Conservation (phyloP, 1,140 invertebrate species). For the Caerostris extrusa region DNA sequence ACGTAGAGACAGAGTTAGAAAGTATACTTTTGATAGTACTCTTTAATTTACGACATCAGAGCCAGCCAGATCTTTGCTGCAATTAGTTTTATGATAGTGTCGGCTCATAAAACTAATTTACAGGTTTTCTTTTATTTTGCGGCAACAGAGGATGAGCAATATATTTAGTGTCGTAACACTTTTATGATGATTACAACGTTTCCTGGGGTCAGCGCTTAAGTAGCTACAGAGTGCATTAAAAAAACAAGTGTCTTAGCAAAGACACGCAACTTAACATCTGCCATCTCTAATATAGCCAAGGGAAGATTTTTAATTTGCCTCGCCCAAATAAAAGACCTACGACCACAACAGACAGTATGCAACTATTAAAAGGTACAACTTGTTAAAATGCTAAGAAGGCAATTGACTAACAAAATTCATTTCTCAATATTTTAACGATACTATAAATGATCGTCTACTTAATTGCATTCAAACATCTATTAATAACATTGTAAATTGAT, state of each 20-base stretch:
- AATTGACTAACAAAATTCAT: too few species aligned
- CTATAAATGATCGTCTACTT: too few species aligned
- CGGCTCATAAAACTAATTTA: constrained; percentile 71
- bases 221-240: background rate
- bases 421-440: too few species aligned
- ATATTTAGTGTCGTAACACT: constrained; percentile 52
- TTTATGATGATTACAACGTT: constrained; percentile 62
- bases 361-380: too few species aligned
- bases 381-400: too few species aligned
- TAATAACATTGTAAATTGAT: too few species aligned
- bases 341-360: background rate
- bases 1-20: background rate
- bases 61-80: background rate
- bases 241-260: background rate
- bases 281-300: background rate
- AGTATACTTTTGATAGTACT: constrained; percentile 4
- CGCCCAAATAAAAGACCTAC: background rate
- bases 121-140: constrained; percentile 28
- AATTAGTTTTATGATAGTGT: constrained; percentile 72
- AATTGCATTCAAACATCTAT: too few species aligned
- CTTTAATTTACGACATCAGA: constrained; percentile 56
- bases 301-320: background rate
- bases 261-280: background rate
- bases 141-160: constrained; percentile 41
- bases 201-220: constrained; percentile 9